These are phyloP conservation scores for Lampropteryx suffumata DNA, from an alignment of 2,888 invertebrate species.

Conservation along the genomic window DNA sequence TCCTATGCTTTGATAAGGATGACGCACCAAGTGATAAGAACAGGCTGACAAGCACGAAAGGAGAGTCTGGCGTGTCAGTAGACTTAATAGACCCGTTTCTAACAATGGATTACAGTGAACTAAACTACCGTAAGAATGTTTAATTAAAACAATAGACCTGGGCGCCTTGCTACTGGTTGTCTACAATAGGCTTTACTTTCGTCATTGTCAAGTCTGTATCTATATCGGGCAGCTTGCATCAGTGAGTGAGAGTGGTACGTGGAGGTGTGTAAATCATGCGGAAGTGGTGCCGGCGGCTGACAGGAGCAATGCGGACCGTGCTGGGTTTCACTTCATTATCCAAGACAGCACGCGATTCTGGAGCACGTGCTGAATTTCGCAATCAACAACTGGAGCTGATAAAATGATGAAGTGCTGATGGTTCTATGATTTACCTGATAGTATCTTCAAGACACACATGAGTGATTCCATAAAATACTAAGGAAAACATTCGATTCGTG, in stretches of 20 bases:
- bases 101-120: too few relatives aligned
- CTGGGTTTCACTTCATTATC: constrained; percentile 51
- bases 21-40: constrained; percentile 7
- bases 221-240: constrained; percentile 34
- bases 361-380: constrained; percentile 33
- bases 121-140: too few relatives aligned
- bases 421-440: not conserved
- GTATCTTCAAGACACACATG: not conserved
- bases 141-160: too few relatives aligned
- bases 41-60: too few relatives aligned
- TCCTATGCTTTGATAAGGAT: constrained; percentile 11
- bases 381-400: constrained; percentile 21
- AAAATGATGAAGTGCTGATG: constrained; percentile 16
- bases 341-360: constrained; percentile 49
- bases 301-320: constrained; percentile 45
- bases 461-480: not conserved
- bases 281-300: constrained; percentile 46
- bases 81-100: too few relatives aligned
- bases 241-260: constrained; percentile 45
- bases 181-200: not conserved
- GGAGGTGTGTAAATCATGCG: constrained; percentile 44
- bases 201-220: constrained; percentile 22
- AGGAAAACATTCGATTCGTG: too few relatives aligned
- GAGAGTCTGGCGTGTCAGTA: too few relatives aligned
- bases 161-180: not conserved